A percentile compares a stretch with the other conserved stretches of the same genome.
These are phyloP conservation scores for Acleris laterana DNA, from an alignment of 2,888 invertebrate species.

Conservation along the genomic window DNA sequence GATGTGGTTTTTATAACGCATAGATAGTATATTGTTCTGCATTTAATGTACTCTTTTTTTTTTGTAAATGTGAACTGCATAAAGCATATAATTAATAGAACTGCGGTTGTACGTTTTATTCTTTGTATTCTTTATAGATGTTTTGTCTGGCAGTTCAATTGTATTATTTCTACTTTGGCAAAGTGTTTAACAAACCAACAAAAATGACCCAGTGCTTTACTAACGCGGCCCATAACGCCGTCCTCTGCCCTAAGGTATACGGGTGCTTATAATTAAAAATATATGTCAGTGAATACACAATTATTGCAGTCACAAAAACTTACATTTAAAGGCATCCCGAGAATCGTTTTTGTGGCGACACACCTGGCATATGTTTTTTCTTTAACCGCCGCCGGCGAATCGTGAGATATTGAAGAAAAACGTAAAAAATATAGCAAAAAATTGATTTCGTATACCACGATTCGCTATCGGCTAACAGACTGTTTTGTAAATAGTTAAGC, in stretches of 20 bases:
- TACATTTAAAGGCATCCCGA: conserved; percentile 9
- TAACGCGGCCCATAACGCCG: conserved; percentile 31
- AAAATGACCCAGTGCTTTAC: neutral
- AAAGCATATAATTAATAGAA: no score
- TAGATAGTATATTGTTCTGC: no score
- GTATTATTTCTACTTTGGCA: neutral
- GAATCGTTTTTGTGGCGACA: conserved; percentile 19
- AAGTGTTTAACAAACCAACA: neutral
- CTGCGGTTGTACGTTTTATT: no score
- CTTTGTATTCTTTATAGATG: no score
- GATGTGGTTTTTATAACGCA: no score
- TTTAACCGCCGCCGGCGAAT: conserved; percentile 21
- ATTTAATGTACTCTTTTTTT: no score
- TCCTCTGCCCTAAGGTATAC: conserved; percentile 32
- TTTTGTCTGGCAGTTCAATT: no score
- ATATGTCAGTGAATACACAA: conserved; percentile 32
- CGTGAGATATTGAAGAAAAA: conserved; percentile 20
- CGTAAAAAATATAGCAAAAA: conserved; percentile 12
- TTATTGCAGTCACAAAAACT: conserved; percentile 25
- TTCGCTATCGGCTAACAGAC: conserved; percentile 27
- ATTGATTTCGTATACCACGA: conserved; percentile 21
- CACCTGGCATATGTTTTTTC: conserved; percentile 36
- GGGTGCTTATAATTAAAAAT: conserved; percentile 35
- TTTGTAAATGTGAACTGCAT: no score
- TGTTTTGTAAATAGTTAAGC: conserved; percentile 37